Evolutionary conservation across 1,140 invertebrate species (phyloP).

Genomic region (Planococcus citri): DNA sequence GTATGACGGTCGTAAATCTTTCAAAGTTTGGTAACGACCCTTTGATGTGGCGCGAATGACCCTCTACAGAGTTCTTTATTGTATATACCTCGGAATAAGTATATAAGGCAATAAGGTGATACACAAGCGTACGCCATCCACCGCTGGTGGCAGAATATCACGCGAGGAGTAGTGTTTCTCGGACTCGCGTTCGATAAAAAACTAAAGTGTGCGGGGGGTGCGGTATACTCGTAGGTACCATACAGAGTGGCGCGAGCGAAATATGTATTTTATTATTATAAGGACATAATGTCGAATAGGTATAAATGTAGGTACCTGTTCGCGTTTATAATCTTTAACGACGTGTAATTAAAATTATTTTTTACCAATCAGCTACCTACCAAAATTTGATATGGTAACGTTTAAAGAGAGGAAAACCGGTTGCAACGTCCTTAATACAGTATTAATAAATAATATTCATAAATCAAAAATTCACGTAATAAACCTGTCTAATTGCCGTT

Average conservation of each 20-base stretch:
- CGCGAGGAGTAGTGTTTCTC: not conserved
- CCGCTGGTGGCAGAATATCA: not conserved
- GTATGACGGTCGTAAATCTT: not conserved
- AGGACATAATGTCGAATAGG: no score
- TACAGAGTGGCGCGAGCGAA: no score
- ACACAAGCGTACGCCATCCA: not conserved
- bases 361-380: conserved; percentile 1
- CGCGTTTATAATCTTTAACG: not conserved
- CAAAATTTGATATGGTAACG: not conserved
- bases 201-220: no score
- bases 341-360: conserved; percentile 1
- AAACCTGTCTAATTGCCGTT: conserved; percentile 6
- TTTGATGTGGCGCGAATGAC: not conserved
- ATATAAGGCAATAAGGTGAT: not conserved
- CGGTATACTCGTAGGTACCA: no score
- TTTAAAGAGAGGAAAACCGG: not conserved
- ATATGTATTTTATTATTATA: no score
- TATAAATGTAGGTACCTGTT: no score
- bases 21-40: not conserved
- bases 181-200: no score
- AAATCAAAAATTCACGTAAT: conserved; percentile 8
- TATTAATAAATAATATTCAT: conserved; percentile 1
- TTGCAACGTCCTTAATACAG: conserved; percentile 6
- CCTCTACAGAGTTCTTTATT: not conserved
- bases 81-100: not conserved